Conservation (phyloP, 2,113 vertebrate species). For the Passer domesticus region DNA sequence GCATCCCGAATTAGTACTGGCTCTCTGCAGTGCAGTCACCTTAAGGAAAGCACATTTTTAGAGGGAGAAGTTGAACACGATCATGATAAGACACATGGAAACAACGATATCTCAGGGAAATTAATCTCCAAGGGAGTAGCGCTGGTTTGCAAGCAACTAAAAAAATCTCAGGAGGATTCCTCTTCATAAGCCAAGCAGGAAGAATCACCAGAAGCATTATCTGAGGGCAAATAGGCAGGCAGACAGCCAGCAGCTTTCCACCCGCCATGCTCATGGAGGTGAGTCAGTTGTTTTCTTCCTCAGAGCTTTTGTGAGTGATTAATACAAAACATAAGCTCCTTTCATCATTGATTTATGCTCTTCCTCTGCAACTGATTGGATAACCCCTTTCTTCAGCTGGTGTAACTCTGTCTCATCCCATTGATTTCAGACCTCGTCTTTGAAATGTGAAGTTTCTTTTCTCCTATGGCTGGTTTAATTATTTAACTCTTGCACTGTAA, state of each 20-base stretch:
- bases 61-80: background rate
- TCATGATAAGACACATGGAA: background rate
- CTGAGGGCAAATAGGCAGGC: background rate
- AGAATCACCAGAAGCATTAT: background rate
- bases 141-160: background rate
- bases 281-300: constrained; percentile 4
- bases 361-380: background rate
- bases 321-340: background rate
- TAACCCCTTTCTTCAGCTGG: background rate
- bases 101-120: background rate
- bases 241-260: background rate
- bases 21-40: rapidly evolving
- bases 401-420: background rate
- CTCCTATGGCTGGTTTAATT: background rate
- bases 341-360: background rate
- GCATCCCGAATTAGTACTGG: background rate
- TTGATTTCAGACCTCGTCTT: background rate
- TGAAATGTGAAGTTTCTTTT: background rate
- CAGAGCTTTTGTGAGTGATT: background rate
- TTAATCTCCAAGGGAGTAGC: background rate
- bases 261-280: background rate
- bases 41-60: background rate
- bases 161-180: background rate
- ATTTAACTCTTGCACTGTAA: background rate
- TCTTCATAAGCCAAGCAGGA: background rate